phyloP scores from a whole-genome alignment of 2,113 vertebrate genomes.

The Lates calcarifer region DNA sequence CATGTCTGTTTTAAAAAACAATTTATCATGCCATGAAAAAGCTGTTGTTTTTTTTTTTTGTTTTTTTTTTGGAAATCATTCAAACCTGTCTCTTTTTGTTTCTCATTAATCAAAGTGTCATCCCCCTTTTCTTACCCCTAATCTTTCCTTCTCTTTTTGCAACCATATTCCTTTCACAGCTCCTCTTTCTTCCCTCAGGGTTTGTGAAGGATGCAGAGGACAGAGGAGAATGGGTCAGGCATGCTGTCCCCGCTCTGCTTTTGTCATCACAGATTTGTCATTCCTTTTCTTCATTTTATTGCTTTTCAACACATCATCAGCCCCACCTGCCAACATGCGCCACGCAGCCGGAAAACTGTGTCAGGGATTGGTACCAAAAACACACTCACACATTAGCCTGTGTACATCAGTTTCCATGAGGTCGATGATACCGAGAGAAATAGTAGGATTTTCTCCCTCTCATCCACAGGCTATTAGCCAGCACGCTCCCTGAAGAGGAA shows the following conservation, averaged over 20 bases:
- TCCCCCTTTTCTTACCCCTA: constrained; percentile 11
- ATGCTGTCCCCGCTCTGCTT: constrained; percentile 59
- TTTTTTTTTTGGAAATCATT: background rate
- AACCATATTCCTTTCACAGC: background rate
- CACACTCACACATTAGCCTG: constrained; percentile 10
- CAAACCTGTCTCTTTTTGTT: background rate
- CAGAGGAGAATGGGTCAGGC: constrained; percentile 26
- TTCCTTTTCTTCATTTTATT: constrained; percentile 52
- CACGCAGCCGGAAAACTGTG: constrained; percentile 49
- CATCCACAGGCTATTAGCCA: constrained; percentile 5
- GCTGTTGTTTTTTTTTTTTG: too few relatives aligned
- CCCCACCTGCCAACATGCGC: constrained; percentile 54
- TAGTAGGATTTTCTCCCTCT: constrained; percentile 19
- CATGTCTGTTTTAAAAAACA: background rate
- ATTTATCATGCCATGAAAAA: background rate
- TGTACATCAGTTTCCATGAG: constrained; percentile 19
- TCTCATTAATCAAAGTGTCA: background rate
- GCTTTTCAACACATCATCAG: constrained; percentile 70
- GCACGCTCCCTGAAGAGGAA: constrained; percentile 2
- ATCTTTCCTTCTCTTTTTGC: background rate
- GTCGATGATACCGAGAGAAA: constrained; percentile 7
- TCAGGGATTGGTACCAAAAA: constrained; percentile 26
- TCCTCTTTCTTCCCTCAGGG: background rate
- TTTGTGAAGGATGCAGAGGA: constrained; percentile 27
- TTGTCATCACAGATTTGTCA: constrained; percentile 62